Conservation (phyloP, 2,113 vertebrate species). For the Eira barbara region DNA sequence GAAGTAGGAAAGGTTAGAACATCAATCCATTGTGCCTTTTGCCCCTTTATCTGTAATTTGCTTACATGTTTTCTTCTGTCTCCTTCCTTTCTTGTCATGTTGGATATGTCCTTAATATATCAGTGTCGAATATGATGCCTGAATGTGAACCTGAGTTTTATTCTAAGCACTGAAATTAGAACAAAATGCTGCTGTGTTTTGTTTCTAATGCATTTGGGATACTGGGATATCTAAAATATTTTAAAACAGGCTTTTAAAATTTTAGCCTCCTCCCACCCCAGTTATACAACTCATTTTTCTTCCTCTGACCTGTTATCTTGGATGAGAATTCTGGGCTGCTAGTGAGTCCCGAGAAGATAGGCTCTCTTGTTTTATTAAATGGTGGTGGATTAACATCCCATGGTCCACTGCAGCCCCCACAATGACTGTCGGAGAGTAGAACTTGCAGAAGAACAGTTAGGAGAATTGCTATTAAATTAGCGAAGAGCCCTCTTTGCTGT, state of each 20-base stretch:
- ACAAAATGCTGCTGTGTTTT: not conserved
- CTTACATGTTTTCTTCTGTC: not conserved
- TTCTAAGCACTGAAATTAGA: conserved; percentile 3
- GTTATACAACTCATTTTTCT: not conserved
- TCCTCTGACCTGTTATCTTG: not conserved
- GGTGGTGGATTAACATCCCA: not conserved
- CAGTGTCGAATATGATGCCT: not conserved
- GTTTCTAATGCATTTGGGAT: not conserved
- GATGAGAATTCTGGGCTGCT: not conserved
- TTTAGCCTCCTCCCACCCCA: not conserved
- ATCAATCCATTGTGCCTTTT: not conserved
- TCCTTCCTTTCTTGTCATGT: not conserved
- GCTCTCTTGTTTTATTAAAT: not conserved
- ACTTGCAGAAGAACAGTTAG: not conserved
- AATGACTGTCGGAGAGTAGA: not conserved
- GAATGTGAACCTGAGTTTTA: not conserved
- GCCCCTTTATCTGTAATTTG: not conserved
- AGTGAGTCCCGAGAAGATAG: not conserved
- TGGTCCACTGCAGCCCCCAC: not conserved
- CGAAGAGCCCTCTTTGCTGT: not conserved
- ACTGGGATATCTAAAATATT: not conserved
- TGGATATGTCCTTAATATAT: conserved; percentile 6
- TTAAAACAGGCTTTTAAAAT: not conserved
- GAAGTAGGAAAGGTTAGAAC: not conserved
- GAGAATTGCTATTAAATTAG: not conserved